Evolutionary conservation across 2,888 invertebrate genomes (phyloP), one percentile per base, ranked within the genome.

Genomic region (Epinotia brunnichana): DNA sequence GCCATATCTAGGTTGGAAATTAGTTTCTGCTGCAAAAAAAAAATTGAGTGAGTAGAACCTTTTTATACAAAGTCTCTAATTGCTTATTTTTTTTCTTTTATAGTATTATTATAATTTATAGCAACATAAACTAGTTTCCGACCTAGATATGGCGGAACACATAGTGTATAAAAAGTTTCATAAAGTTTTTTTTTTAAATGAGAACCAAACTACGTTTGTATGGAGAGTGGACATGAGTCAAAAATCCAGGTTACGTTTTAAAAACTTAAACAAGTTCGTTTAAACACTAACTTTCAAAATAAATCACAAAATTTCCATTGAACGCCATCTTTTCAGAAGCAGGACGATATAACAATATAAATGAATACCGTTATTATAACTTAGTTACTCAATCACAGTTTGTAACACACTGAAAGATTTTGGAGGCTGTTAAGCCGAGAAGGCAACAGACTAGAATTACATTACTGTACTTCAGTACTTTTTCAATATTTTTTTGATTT

Each of bases 351-450:
- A 48, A 60, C 69, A 57, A n/a, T 41, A 63, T n/a, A 48, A 19
- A 15, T 21, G 39, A 56, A 57, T 21, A 35, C 63, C 21, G 3
- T 44, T 17, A 61, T 19, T 61, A 60, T 15, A 13, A 69, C 24
- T 69, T 61, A 69, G 5, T 21, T 7, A 53, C 35, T 71, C 76
- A 73, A 82, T 83, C 82, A 85, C 83, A 85, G 83, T 77, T 77
- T 73, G 74, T 63, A 66, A 81, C 79, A 83, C 83, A 82, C 79
- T 74, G 77, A 77, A 76, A 71, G 72, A 76, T 75, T 76, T 74
- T 78, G 81, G 81, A 81, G 80, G 84, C 82, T 84, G 85, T 83
- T 82, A 82, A 77, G 77, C 72, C 69, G 68, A 69, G 75, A 69
- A 64, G 72, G 76, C 70, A 61, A 72, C 75, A 60, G 7, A 15